These are phyloP conservation scores for Chloropsis cyanopogon DNA, from an alignment of 2,113 vertebrate species.

Conservation along the genomic window DNA sequence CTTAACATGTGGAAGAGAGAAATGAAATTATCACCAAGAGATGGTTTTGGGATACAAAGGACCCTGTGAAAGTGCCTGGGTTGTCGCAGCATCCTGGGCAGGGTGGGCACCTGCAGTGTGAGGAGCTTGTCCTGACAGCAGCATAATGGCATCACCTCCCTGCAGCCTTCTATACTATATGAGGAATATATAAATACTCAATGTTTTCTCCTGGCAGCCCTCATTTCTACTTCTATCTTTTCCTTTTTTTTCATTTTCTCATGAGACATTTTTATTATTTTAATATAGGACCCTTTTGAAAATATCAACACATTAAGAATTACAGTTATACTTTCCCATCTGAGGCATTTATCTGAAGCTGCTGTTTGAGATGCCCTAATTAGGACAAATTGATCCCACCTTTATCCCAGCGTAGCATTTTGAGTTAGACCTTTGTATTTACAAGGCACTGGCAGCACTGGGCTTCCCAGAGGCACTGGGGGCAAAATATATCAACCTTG, in stretches of 20 bases:
- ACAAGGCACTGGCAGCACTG: background rate
- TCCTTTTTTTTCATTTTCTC: background rate
- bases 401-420: background rate
- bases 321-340: background rate
- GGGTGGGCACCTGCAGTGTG: background rate
- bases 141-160: background rate
- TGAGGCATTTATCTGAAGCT: background rate
- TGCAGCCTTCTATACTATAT: background rate
- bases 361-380: background rate
- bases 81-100: background rate
- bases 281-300: background rate
- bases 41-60: background rate
- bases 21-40: background rate
- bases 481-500: background rate
- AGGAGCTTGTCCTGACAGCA: accelerated
- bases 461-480: background rate
- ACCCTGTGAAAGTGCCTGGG: background rate
- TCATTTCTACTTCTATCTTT: background rate
- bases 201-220: background rate
- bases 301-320: background rate
- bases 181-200: background rate
- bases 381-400: background rate
- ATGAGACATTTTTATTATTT: background rate
- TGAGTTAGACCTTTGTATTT: background rate
- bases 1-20: background rate